Conservation (phyloP, 2,888 invertebrate species). For the Pseudococcus viburni region DNA sequence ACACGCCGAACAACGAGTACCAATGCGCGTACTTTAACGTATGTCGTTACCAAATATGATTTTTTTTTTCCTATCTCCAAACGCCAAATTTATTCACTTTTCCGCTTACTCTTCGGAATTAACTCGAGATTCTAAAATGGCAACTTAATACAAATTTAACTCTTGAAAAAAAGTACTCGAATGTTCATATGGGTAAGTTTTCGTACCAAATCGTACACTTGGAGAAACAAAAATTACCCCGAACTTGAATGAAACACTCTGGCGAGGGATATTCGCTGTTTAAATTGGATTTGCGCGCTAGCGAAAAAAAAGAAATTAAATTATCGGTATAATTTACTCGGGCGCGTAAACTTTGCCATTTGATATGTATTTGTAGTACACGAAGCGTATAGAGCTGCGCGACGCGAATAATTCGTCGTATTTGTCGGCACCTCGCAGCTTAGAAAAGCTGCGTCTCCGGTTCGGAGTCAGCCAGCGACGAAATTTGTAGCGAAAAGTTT, state of each 20-base stretch:
- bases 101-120: too few relatives aligned
- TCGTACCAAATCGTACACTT: too few relatives aligned
- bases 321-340: constrained; percentile 21
- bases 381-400: background rate
- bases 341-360: background rate
- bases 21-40: too few relatives aligned
- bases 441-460: background rate
- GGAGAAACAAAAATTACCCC: too few relatives aligned
- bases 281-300: background rate
- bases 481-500: constrained; percentile 19
- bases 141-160: too few relatives aligned
- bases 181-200: too few relatives aligned
- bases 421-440: background rate
- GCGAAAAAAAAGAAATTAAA: background rate
- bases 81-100: too few relatives aligned
- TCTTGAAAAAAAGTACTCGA: too few relatives aligned
- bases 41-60: too few relatives aligned
- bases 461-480: background rate
- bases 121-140: too few relatives aligned
- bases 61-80: too few relatives aligned
- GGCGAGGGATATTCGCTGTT: background rate
- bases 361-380: background rate
- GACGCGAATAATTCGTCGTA: constrained; percentile 7
- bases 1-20: background rate
- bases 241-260: background rate